Percentiles rank a stretch among this genome's conserved stretches.
Conservation (phyloP, 2,888 invertebrate genomes). For the Oscheius onirici region DNA sequence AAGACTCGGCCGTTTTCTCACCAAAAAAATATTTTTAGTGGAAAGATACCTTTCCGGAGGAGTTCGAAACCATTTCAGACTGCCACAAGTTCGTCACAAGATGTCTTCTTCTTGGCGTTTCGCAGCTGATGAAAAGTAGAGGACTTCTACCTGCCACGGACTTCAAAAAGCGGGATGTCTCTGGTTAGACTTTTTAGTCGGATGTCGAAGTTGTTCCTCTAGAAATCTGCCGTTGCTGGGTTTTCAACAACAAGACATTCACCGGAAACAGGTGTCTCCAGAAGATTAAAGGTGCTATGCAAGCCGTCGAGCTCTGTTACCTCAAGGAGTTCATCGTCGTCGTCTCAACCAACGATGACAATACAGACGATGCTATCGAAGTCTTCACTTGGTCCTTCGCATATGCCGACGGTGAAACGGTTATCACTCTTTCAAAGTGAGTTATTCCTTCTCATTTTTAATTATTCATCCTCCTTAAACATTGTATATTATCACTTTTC, state of each 20-base stretch:
- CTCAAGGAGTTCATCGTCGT: conserved; percentile 31
- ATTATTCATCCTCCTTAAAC: not conserved
- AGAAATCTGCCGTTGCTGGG: conserved; percentile 22
- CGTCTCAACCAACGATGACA: conserved; percentile 19
- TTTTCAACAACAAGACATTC: not conserved
- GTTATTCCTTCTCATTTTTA: not conserved
- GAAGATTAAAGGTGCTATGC: conserved; percentile 22
- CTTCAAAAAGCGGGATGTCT: conserved; percentile 31
- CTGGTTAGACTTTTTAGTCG: not conserved
- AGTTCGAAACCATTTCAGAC: conserved; percentile 16
- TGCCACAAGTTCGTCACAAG: conserved; percentile 34
- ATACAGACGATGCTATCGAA: conserved; percentile 35
- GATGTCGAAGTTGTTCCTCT: not conserved
- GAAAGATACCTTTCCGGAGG: conserved; percentile 34
- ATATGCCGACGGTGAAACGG: conserved; percentile 24
- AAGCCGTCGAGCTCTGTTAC: conserved; percentile 25
- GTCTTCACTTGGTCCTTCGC: conserved; percentile 30
- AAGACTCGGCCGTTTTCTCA: not conserved
- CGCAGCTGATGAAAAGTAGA: conserved; percentile 25
- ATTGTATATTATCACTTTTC: no score
- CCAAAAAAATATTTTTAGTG: conserved; percentile 10
- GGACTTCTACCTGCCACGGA: conserved; percentile 14
- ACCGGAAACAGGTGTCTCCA: not conserved
- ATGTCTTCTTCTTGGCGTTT: conserved; percentile 30
- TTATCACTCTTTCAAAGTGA: not conserved